Base-by-base conservation (phyloP, 2,113 vertebrate species). In the Taxidea taxus region DNA sequence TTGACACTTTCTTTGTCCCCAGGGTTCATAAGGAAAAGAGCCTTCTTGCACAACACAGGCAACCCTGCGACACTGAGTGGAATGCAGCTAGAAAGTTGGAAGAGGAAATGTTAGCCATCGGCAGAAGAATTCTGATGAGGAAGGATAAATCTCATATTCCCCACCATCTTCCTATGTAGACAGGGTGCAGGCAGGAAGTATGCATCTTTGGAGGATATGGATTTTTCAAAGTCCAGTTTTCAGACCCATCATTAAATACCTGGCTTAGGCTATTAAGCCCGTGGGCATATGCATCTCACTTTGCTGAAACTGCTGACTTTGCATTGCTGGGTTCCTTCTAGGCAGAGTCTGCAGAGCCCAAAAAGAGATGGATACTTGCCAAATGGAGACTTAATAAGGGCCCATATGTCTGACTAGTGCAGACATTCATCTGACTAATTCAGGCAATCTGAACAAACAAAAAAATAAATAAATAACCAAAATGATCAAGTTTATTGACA, bases 261-360 rank as follows among this genome's bases (percentile, higher is more conserved):
- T 20, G 29, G 23, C 42, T 29, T 10, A 39, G 34, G 21, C 23
- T 78, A 75, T 10, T 16, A 51, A 51, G 68, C n/a, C 21, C 0
- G 0, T 4, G 39, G 3, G 10, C 54, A 11, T 3, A 4, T 2
- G 15, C 3, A 1, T 4, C 68, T 75, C 64, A 25, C 39, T 7
- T 82, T 54, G 23, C 37, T 15, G 16, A 21, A 64, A 66, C 81
- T 31, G 4, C 0, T 15, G 58, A 31, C 18, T 91, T 56, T 21
- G 29, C 9, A 15, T 80, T 44, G 20, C 51, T 42, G 34, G 34
- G 3, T 86, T 29, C 18, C 34, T 77, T 66, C 54, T 70, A 44
- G 51, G 7, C 3, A 4, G 62, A 64, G 3, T 51, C 75, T 87
- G 42, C 25, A 51, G 44, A 64, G 51, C 10, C 64, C 49, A 7